These are phyloP conservation scores for Acanthosepion esculentum DNA, from an alignment of 2,888 invertebrate genomes.

Conservation along the genomic window DNA sequence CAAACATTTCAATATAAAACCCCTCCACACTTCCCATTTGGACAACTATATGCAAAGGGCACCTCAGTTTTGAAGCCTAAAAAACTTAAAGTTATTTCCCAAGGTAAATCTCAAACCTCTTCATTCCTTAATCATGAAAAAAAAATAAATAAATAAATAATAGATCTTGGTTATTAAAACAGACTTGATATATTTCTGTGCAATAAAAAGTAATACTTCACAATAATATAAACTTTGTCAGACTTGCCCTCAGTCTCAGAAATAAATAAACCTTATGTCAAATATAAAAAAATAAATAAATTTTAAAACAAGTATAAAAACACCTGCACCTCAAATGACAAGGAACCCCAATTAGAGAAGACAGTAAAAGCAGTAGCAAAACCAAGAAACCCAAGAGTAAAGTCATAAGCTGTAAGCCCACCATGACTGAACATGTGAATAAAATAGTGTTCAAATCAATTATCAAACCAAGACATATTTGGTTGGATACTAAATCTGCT, in stretches of 20 bases:
- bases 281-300: neutral
- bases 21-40: too few species aligned
- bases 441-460: neutral
- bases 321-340: neutral
- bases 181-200: neutral
- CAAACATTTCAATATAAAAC: neutral
- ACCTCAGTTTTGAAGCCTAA: neutral
- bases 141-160: neutral
- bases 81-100: neutral
- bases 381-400: neutral
- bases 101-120: neutral
- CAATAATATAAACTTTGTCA: neutral
- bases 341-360: neutral
- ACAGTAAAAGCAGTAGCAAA: neutral
- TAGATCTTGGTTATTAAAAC: neutral
- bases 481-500: neutral
- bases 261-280: neutral
- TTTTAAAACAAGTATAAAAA: neutral
- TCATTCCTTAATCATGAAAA: neutral
- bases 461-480: neutral
- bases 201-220: neutral
- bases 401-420: conserved; percentile 6
- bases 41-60: too few species aligned
- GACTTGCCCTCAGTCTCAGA: neutral
- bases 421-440: neutral